Percentiles rank a stretch among this genome's conserved stretches.
Evolutionary conservation across 2,888 invertebrate species (phyloP).

Genomic region (Drosophila ezoana): DNA sequence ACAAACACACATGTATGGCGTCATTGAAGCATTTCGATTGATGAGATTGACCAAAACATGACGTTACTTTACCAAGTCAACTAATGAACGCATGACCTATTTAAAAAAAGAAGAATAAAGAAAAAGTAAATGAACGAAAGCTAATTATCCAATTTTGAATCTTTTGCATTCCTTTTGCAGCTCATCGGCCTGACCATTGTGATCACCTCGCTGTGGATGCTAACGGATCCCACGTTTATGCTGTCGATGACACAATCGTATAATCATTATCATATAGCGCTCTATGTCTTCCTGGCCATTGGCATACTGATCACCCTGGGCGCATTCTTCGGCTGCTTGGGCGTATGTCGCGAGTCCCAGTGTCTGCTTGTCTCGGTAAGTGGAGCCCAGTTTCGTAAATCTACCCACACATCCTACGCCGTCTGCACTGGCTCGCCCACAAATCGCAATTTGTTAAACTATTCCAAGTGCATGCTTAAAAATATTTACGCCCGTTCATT

Average conservation of each 20-base stretch:
- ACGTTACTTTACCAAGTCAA: conserved; percentile 23
- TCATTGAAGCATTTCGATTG: conserved; percentile 39
- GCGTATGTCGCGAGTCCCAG: conserved; percentile 91
- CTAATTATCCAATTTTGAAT: conserved; percentile 1
- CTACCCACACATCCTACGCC: conserved; percentile 41
- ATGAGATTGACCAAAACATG: conserved; percentile 23
- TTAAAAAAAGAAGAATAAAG: conserved; percentile 7
- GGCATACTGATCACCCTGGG: conserved; percentile 91
- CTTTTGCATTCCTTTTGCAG: conserved; percentile 84
- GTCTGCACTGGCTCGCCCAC: conserved; percentile 55
- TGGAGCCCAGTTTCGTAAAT: conserved; percentile 50
- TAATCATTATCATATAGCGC: conserved; percentile 87
- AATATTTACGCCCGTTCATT: conserved; percentile 33
- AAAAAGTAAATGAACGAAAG: no score
- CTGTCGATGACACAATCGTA: conserved; percentile 87
- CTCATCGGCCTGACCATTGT: conserved; percentile 89
- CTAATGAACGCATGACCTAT: conserved; percentile 29
- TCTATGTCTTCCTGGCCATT: conserved; percentile 90
- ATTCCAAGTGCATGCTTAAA: conserved; percentile 22
- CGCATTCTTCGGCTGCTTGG: conserved; percentile 93
- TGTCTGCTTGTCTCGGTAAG: conserved; percentile 91
- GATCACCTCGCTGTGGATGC: conserved; percentile 91
- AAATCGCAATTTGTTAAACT: conserved; percentile 12
- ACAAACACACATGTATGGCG: conserved; percentile 41
- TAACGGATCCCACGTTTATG: conserved; percentile 90